Conservation (phyloP, 2,113 vertebrate genomes). For the Lamprotornis superbus region DNA sequence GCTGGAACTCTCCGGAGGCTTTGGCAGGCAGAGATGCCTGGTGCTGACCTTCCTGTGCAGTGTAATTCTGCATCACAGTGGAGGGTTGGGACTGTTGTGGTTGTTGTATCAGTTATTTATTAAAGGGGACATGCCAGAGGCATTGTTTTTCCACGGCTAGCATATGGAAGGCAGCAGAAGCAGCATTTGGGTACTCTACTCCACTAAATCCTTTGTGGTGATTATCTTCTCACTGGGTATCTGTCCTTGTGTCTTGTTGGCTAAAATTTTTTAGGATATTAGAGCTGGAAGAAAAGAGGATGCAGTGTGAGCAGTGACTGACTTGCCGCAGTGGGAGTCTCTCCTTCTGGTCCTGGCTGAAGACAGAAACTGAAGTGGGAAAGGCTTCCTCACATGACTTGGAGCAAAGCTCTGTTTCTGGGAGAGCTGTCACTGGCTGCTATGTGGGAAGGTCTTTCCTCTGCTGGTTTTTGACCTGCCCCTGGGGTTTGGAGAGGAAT, state of each 20-base stretch:
- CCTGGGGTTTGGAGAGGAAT: not conserved
- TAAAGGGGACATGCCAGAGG: not conserved
- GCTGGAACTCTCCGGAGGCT: not conserved
- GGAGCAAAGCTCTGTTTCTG: not conserved
- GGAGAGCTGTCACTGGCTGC: not conserved
- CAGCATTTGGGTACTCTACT: not conserved
- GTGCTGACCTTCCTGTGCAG: not conserved
- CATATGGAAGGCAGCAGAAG: not conserved
- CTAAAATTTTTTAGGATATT: not conserved
- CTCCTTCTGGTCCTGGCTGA: not conserved
- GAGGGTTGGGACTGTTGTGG: not conserved
- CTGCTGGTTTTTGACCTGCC: constrained; percentile 32
- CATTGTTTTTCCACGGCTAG: not conserved
- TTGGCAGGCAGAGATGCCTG: not conserved
- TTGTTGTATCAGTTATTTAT: not conserved
- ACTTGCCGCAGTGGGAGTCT: not conserved
- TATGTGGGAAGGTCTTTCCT: constrained; percentile 26
- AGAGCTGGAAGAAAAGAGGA: not conserved
- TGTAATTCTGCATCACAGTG: not conserved
- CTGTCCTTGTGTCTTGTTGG: not conserved
- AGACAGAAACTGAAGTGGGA: not conserved
- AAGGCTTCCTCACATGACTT: not conserved
- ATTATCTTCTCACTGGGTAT: not conserved
- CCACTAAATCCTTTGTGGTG: not conserved
- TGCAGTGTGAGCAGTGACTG: not conserved